Evolutionary conservation across 2,113 vertebrate genomes (phyloP), one percentile per base, ranked within the genome.

Genomic region (Corydoras sp.): DNA sequence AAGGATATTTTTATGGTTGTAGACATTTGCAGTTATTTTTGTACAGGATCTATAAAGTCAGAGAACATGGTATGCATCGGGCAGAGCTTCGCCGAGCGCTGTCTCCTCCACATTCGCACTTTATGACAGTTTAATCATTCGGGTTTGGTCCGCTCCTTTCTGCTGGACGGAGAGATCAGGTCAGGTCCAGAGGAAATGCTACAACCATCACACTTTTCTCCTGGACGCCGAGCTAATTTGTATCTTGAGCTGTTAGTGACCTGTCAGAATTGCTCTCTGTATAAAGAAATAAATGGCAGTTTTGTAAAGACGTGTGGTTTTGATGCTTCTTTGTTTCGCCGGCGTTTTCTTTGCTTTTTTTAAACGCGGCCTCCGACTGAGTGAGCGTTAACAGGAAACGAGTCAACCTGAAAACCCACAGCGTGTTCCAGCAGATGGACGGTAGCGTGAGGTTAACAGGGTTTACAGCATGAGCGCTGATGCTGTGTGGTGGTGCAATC

Each of bases 21-120:
- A 80, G 43, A 68, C 75, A 65, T 53, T 69, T 69, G 29, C 76
- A 58, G 66, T 79, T 81, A 83, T 83, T 83, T 82, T 81, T 79
- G 61, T 81, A 83, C 75, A 74, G 56, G 14, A 53, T 12, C 51
- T 69, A 60, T 74, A 72, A 81, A 64, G 65, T 69, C 35, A 55
- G 50, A 61, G 4, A 53, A 71, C 50, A 68, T 35, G 35, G 63
- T 58, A 58, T 49, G 43, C 53, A 15, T 63, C 65, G 54, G 51
- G 14, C 58, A 10, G 9, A 63, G 14, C 5, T 65, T 29, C 8
- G 12, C 30, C 32, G 31, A 18, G 35, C 51, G 13, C 9, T 7
- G 48, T 32, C 63, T 54, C 55, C 29, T 73, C 65, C 64, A 49
- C 62, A 70, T 65, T 29, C 48, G 77, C 77, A 79, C 77, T 79